Percentiles rank a stretch among this genome's conserved stretches.
Conservation (phyloP, 2,888 invertebrate genomes). For the Lepidocyrtinus sp. region DNA sequence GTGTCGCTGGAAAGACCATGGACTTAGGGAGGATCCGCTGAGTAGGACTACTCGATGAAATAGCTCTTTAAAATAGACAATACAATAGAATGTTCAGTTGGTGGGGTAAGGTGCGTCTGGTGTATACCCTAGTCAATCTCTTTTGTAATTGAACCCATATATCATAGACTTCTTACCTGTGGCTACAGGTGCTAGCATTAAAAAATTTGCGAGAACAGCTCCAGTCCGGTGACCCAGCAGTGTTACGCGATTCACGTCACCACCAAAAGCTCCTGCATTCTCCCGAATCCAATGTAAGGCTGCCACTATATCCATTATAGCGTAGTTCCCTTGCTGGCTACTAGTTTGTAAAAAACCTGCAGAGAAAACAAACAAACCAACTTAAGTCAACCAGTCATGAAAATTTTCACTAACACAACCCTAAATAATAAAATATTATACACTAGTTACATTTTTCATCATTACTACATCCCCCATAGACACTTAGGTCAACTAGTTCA, state of each 20-base stretch:
- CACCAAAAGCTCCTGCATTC: constrained; percentile 95
- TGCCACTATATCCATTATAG: constrained; percentile 92
- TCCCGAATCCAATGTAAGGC: constrained; percentile 97
- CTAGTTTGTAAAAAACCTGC: constrained; percentile 90
- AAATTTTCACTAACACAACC: no score
- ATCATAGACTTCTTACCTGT: constrained; percentile 86
- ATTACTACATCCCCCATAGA: no score
- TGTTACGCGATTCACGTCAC: constrained; percentile 93
- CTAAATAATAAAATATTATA: no score
- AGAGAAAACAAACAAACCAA: constrained; percentile 49
- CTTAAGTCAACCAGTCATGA: not conserved
- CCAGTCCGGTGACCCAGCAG: constrained; percentile 97
- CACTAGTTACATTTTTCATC: no score
- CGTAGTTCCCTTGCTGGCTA: constrained; percentile 92
- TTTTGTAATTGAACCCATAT: no score
- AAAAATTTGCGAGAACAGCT: constrained; percentile 95
- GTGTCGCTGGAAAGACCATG: constrained; percentile 74
- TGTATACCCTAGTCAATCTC: no score
- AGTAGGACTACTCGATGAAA: constrained; percentile 82
- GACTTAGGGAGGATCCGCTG: constrained; percentile 85
- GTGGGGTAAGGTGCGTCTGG: no score
- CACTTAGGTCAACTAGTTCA: no score
- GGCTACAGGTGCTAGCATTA: constrained; percentile 95
- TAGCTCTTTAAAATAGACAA: no score
- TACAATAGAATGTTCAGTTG: no score